Conservation (phyloP, 2,888 invertebrate genomes). For the Elysia crispata region DNA sequence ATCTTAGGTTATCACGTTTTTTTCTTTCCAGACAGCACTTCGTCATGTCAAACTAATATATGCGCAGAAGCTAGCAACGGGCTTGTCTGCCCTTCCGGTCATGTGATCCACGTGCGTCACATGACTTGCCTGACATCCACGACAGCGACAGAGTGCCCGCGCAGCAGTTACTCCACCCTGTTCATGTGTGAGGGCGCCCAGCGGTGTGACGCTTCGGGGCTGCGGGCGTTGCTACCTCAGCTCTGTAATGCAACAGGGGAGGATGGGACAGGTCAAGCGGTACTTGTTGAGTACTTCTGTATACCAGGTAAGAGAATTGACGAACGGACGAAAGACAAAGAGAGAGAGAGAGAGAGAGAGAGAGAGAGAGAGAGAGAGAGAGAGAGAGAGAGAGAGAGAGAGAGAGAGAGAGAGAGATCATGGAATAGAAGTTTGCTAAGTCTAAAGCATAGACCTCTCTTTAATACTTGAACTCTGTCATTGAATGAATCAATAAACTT, state of each 20-base stretch:
- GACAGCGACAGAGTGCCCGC: slow-evolving; percentile 33
- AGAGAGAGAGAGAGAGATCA: neutral
- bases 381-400: neutral
- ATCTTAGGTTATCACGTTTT: too few relatives aligned
- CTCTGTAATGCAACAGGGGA: slow-evolving; percentile 36
- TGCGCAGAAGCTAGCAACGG: slow-evolving; percentile 45
- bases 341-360: neutral
- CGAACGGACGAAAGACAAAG: too few relatives aligned
- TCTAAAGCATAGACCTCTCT: too few relatives aligned
- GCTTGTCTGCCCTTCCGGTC: slow-evolving; percentile 44
- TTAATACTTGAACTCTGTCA: too few relatives aligned
- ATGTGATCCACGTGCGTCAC: slow-evolving; percentile 47
- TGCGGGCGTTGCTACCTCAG: slow-evolving; percentile 43
- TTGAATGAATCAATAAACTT: too few relatives aligned
- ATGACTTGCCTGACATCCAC: slow-evolving; percentile 34
- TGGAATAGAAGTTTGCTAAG: too few relatives aligned
- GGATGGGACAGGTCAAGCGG: slow-evolving; percentile 34
- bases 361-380: neutral
- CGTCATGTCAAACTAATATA: slow-evolving; percentile 49
- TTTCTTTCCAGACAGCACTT: neutral
- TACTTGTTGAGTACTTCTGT: slow-evolving; percentile 51
- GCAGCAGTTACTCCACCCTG: slow-evolving; percentile 46
- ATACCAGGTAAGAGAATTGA: slow-evolving; percentile 46
- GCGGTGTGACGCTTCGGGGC: slow-evolving; percentile 49
- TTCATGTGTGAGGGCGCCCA: slow-evolving; percentile 51